Conservation (phyloP, 1,140 invertebrate genomes). For the Caenorhabditis inopinata region DNA sequence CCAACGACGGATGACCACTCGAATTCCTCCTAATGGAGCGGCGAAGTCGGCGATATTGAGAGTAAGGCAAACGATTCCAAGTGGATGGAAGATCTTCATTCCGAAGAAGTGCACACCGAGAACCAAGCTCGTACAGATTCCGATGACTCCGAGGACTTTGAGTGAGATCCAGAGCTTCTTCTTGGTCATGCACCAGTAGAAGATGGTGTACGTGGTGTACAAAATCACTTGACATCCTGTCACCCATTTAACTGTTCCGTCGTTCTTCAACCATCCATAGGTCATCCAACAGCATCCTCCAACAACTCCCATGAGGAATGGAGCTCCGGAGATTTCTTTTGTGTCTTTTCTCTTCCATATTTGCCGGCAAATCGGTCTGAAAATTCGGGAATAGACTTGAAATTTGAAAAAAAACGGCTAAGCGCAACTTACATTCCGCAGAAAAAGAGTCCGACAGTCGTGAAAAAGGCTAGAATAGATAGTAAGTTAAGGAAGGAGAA, state of each 20-base stretch:
- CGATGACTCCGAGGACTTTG: conserved; percentile 55
- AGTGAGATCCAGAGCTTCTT: conserved; percentile 65
- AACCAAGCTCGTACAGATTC: conserved; percentile 54
- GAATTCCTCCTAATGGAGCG: conserved; percentile 61
- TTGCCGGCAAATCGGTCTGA: conserved; percentile 65
- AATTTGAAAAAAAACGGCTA: background rate
- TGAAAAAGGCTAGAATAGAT: conserved; percentile 62
- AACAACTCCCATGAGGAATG: conserved; percentile 65
- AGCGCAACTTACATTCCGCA: conserved; percentile 66
- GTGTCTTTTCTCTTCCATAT: conserved; percentile 66
- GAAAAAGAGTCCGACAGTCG: conserved; percentile 65
- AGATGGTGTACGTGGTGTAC: conserved; percentile 58
- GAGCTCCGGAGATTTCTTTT: conserved; percentile 62
- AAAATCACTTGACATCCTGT: conserved; percentile 58
- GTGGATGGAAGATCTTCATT: conserved; percentile 62
- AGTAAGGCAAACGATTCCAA: conserved; percentile 64
- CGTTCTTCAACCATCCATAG: conserved; percentile 62
- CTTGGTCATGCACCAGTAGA: conserved; percentile 66
- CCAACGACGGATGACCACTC: conserved; percentile 61
- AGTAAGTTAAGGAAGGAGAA: conserved; percentile 63
- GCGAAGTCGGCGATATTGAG: conserved; percentile 63
- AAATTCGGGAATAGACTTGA: background rate
- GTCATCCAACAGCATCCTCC: conserved; percentile 63
- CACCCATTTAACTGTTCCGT: conserved; percentile 60
- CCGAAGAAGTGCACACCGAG: conserved; percentile 59